These are phyloP conservation scores for Mobula birostris DNA, from an alignment of 2,113 vertebrate species.

Conservation along the genomic window DNA sequence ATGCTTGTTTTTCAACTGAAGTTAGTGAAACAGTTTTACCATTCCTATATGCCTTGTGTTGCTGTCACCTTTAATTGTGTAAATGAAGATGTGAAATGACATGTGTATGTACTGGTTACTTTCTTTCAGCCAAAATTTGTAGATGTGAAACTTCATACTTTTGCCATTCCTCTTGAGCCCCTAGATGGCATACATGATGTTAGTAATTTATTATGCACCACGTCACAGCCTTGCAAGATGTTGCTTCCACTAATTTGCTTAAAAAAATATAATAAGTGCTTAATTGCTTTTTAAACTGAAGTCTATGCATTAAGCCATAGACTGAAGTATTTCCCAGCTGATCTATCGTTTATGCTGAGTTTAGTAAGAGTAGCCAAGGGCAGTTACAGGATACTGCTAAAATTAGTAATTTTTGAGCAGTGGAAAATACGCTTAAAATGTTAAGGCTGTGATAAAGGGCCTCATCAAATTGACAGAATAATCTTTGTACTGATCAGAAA, in stretches of 20 bases:
- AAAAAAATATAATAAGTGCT: neutral
- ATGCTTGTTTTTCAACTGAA: neutral
- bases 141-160: too few relatives aligned
- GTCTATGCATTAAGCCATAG: neutral
- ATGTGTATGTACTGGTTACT: neutral
- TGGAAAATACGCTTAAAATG: neutral
- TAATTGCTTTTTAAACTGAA: neutral
- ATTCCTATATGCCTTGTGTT: neutral
- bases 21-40: neutral
- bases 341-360: neutral
- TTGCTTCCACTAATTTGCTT: neutral
- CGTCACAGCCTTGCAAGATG: neutral
- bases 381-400: neutral
- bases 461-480: neutral
- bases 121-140: neutral
- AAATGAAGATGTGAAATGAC: neutral
- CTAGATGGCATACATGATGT: neutral
- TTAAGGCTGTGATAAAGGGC: neutral
- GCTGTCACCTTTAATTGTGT: neutral
- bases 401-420: neutral
- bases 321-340: neutral
- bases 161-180: neutral
- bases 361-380: neutral
- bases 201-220: neutral
- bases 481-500: neutral